Conservation (phyloP, 2,113 vertebrate genomes). For the Melanocharis versteri region DNA sequence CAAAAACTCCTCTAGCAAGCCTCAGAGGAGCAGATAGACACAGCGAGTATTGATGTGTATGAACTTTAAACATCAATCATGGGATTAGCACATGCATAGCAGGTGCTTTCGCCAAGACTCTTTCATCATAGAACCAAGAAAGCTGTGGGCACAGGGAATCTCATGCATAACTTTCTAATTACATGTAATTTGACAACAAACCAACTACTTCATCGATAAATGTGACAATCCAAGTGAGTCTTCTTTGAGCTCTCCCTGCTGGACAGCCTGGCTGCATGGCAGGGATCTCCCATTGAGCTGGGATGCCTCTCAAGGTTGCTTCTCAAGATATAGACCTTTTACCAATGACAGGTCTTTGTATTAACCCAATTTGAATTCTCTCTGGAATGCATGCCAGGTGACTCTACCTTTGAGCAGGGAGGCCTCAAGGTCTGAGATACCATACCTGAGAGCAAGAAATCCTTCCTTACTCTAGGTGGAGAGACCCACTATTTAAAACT, state of each 20-base stretch:
- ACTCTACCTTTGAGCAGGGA: neutral
- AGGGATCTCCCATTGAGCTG: neutral
- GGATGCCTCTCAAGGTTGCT: neutral
- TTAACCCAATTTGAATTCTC: neutral
- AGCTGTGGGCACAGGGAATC: neutral
- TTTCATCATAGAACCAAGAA: neutral
- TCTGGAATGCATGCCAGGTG: neutral
- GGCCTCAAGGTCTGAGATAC: neutral
- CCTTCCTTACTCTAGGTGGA: neutral
- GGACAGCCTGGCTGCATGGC: neutral
- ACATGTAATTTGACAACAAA: neutral
- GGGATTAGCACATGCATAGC: neutral
- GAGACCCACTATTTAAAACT: fast-evolving
- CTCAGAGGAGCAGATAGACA: neutral
- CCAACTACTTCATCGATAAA: neutral
- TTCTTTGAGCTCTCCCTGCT: neutral
- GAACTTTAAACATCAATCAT: neutral
- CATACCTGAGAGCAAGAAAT: neutral
- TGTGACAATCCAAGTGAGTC: neutral
- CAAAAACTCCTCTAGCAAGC: neutral
- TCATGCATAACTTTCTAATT: neutral
- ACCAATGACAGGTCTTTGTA: neutral
- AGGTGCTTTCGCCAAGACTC: neutral
- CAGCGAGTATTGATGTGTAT: neutral
- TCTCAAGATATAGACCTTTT: neutral